Conservation (phyloP, 2,797 vertebrate genomes). For the Spinus olivaceus region DNA sequence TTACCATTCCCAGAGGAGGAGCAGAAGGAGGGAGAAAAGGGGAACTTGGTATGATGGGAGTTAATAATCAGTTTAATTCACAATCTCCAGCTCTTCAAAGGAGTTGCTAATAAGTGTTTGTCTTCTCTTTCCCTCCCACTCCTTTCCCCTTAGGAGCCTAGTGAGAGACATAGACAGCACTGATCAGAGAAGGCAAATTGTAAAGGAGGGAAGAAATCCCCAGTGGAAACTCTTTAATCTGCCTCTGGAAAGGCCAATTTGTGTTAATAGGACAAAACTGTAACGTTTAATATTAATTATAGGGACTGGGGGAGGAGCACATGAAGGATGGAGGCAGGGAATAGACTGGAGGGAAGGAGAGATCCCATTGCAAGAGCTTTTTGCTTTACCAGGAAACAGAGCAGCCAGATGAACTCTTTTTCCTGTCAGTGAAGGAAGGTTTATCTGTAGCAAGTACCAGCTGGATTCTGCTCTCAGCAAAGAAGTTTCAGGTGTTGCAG, state of each 20-base stretch:
- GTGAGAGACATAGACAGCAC: slow-evolving; percentile 21
- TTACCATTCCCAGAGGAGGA: background rate
- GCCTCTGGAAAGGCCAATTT: slow-evolving; percentile 61
- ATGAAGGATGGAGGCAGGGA: background rate
- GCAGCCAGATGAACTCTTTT: background rate
- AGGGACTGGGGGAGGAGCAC: slow-evolving; percentile 6
- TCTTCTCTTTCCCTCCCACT: slow-evolving; percentile 51
- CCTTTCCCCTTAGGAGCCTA: slow-evolving; percentile 39
- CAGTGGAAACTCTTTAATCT: slow-evolving; percentile 59
- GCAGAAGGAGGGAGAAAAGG: background rate
- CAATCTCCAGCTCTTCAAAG: slow-evolving; percentile 55
- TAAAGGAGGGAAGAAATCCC: slow-evolving; percentile 50
- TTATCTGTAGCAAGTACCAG: background rate
- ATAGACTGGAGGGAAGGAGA: background rate
- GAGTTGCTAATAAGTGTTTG: slow-evolving; percentile 61
- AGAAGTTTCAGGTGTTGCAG: background rate
- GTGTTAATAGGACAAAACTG: slow-evolving; percentile 66
- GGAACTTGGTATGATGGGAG: background rate
- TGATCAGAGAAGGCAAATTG: slow-evolving; percentile 61
- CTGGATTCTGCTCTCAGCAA: background rate
- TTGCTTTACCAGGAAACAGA: background rate
- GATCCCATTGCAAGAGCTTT: background rate
- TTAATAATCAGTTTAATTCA: slow-evolving; percentile 59
- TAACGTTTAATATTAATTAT: slow-evolving; percentile 63
- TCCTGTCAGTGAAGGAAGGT: fast-evolving